These are phyloP conservation scores for Crotophaga sulcirostris DNA, from an alignment of 2,113 vertebrate species.

Conservation along the genomic window DNA sequence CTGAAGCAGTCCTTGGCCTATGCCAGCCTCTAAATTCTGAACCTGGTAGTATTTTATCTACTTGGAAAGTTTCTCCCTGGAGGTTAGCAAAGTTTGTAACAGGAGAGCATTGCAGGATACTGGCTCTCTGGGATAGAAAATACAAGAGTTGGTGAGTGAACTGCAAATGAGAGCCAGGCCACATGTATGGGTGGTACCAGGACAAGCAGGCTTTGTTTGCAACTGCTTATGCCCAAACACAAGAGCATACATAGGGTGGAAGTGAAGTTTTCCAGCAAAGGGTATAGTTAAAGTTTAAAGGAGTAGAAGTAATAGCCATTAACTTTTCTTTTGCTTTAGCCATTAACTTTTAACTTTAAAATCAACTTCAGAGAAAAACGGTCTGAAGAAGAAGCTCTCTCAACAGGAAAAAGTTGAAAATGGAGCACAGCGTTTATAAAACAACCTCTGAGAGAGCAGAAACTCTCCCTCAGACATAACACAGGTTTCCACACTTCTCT, in stretches of 20 bases:
- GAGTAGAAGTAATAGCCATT: neutral
- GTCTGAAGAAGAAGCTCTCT: neutral
- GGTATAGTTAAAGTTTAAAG: neutral
- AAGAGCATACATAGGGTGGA: neutral
- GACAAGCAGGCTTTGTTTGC: neutral
- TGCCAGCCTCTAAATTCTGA: neutral
- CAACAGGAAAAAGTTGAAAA: constrained; percentile 11
- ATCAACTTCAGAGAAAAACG: neutral
- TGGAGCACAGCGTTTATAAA: neutral
- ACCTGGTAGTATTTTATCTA: neutral
- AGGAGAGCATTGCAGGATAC: neutral
- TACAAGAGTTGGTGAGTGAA: neutral
- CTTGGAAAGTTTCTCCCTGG: neutral
- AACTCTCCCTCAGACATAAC: constrained; percentile 21
- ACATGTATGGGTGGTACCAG: neutral
- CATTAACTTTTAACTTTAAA: constrained; percentile 1
- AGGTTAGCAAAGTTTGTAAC: neutral
- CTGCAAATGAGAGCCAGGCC: neutral
- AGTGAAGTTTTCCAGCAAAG: neutral
- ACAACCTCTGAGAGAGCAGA: neutral
- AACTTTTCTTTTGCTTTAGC: neutral
- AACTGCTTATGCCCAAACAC: neutral
- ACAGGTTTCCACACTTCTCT: constrained; percentile 43
- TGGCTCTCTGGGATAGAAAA: neutral
- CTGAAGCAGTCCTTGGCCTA: neutral